Base-by-base conservation (phyloP, 2,888 invertebrate genomes). In the Caenorhabditis sp. region DNA sequence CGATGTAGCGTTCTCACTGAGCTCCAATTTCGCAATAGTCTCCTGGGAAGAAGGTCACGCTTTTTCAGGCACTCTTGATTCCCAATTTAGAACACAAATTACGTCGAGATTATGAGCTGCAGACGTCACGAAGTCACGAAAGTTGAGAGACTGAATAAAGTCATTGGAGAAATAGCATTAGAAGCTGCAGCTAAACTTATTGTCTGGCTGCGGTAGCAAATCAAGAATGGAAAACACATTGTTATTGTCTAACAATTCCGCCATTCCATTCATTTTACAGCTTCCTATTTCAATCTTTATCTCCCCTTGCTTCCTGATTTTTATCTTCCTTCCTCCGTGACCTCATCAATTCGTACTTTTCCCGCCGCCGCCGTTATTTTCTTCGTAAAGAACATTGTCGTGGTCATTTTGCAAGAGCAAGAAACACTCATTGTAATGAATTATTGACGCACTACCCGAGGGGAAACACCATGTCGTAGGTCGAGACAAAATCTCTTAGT, bases 81-180 rank as follows among this genome's bases (percentile, higher is more conserved):
- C 55, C 53, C 18, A 28, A n/a, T 65, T 51, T 60, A 58, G 74
- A 74, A 74, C 74, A 65, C 60, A 65, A 74, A 74, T 74, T 58
- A 74, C 28, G 15, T 65, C 20, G 58, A 65, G 58, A 65, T 58
- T 60, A 58, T 50, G 51, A 60, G 37, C 35, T 26, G 58, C 15
- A 26, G 51, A 65, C 64, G 47, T 64, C 44, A 47, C 47, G 4
- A 5, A 2, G 47, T 47, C 47, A 18, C 47, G n/a, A 47, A 18
- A 47, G 47, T 18, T 47, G 32, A 18, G 11, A 47, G 47, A 47
- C 18, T 47, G 47, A 18, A n/a, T n/a, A n/a, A n/a, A 47, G 18
- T 47, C 18, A 47, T 40, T 40, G 6, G 2, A 13, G 40, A 13
- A 40, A 6, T 40, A 13, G 13, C 6, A 40, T 40, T 40, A 11